A percentile compares a stretch with the other conserved stretches of the same genome.
Conservation (phyloP, 2,113 vertebrate genomes). For the Empidonax traillii region DNA sequence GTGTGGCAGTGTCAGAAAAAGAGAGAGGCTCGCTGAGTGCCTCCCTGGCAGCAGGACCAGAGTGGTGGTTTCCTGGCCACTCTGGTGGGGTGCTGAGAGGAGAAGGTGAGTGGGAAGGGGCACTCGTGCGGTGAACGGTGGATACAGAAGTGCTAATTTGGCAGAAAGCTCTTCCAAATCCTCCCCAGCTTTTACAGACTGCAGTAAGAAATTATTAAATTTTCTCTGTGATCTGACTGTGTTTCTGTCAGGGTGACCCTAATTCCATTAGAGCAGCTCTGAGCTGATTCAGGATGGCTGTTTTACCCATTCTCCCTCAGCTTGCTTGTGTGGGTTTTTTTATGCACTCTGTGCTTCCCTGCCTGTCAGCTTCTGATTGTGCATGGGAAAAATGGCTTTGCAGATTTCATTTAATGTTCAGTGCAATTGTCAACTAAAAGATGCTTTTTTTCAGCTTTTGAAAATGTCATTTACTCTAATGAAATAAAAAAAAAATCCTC, state of each 20-base stretch:
- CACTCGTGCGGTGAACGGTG: fast-evolving
- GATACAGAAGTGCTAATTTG: conserved; percentile 31
- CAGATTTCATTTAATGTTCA: conserved; percentile 66
- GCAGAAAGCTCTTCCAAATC: conserved; percentile 31
- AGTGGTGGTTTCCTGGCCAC: fast-evolving
- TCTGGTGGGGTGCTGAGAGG: background rate
- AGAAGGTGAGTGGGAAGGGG: background rate
- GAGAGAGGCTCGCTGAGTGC: background rate
- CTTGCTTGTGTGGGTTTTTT: conserved; percentile 1
- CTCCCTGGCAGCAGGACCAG: background rate
- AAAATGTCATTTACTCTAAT: conserved; percentile 54
- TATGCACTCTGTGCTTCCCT: background rate
- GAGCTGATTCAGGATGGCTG: conserved; percentile 67
- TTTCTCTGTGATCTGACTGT: conserved; percentile 61
- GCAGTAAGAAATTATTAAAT: conserved; percentile 59
- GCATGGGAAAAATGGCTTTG: conserved; percentile 39
- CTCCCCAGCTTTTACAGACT: conserved; percentile 10
- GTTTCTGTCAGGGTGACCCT: conserved; percentile 71
- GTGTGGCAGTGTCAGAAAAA: background rate
- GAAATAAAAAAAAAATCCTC: conserved; percentile 11
- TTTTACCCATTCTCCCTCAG: conserved; percentile 53
- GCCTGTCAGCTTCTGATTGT: conserved; percentile 50
- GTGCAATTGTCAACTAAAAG: conserved; percentile 54
- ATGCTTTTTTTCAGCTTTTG: conserved; percentile 21
- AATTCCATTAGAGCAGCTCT: conserved; percentile 68